These are phyloP conservation scores for Agrotis ipsilon DNA, from an alignment of 2,888 invertebrate genomes.

Conservation along the genomic window DNA sequence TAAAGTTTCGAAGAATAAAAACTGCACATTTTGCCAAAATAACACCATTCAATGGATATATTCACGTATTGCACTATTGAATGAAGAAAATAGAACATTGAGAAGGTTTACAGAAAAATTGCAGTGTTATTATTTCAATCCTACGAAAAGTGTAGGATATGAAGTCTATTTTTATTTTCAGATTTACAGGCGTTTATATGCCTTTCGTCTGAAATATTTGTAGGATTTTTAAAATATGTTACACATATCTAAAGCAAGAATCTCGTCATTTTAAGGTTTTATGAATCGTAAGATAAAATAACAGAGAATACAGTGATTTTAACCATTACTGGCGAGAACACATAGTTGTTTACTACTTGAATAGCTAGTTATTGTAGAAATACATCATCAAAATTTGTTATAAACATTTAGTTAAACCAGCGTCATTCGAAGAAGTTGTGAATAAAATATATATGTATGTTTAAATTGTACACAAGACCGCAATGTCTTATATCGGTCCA, in stretches of 20 bases:
- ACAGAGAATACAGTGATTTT: slow-evolving; percentile 31
- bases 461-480: slow-evolving; percentile 58
- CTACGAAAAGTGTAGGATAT: slow-evolving; percentile 17
- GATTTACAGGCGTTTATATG: slow-evolving; percentile 29
- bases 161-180: slow-evolving; percentile 24
- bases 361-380: slow-evolving; percentile 49
- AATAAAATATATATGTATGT: slow-evolving; percentile 42
- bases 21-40: slow-evolving; percentile 78
- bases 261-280: slow-evolving; percentile 29
- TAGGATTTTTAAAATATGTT: slow-evolving; percentile 39
- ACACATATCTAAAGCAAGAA: slow-evolving; percentile 37
- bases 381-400: slow-evolving; percentile 25
- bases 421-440: slow-evolving; percentile 45
- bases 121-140: slow-evolving; percentile 37
- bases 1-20: slow-evolving; percentile 74
- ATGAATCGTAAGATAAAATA: slow-evolving; percentile 21
- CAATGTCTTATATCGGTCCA: slow-evolving; percentile 37
- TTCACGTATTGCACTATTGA: slow-evolving; percentile 87
- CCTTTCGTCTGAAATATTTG: slow-evolving; percentile 23
- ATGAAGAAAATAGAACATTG: slow-evolving; percentile 54
- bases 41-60: slow-evolving; percentile 83
- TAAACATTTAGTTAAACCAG: slow-evolving; percentile 31
- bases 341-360: slow-evolving; percentile 22
- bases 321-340: slow-evolving; percentile 30
- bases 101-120: slow-evolving; percentile 45